A percentile compares a stretch with the other conserved stretches of the same genome.
These are phyloP conservation scores for Celastrina argiolus DNA, from an alignment of 2,888 invertebrate species.

Conservation along the genomic window DNA sequence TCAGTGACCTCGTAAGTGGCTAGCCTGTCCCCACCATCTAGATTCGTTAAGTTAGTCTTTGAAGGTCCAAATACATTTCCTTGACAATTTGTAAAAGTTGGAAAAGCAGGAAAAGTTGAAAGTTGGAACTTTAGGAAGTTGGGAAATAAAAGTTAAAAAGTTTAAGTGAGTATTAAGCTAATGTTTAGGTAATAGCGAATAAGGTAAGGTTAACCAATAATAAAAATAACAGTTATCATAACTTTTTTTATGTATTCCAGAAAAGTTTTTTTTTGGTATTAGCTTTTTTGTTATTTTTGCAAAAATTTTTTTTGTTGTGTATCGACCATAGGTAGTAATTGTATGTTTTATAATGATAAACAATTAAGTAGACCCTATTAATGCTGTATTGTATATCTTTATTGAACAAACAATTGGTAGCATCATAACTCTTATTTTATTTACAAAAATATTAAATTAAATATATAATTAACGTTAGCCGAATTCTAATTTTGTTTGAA, in stretches of 20 bases:
- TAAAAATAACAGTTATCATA: too few relatives aligned
- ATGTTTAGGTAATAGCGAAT: neutral
- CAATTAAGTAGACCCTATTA: too few relatives aligned
- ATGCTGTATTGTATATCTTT: too few relatives aligned
- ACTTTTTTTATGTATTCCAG: too few relatives aligned
- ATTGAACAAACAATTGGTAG: too few relatives aligned
- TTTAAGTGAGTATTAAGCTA: neutral
- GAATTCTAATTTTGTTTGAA: neutral
- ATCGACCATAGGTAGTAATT: too few relatives aligned
- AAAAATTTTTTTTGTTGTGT: too few relatives aligned
- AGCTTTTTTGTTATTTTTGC: too few relatives aligned
- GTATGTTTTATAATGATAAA: too few relatives aligned
- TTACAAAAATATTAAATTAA: neutral
- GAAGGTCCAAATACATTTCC: neutral
- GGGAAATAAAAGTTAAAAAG: neutral
- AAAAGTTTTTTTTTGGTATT: too few relatives aligned
- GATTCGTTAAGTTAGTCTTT: slow-evolving; percentile 31
- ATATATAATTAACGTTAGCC: neutral
- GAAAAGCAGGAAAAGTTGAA: too few relatives aligned
- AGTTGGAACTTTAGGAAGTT: neutral
- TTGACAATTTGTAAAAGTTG: slow-evolving; percentile 20
- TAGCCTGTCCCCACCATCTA: slow-evolving; percentile 48
- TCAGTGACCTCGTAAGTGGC: slow-evolving; percentile 42
- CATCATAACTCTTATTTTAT: neutral
- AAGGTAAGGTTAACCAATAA: neutral